Conservation (phyloP, 2,888 invertebrate genomes). For the Eristalis tenax region DNA sequence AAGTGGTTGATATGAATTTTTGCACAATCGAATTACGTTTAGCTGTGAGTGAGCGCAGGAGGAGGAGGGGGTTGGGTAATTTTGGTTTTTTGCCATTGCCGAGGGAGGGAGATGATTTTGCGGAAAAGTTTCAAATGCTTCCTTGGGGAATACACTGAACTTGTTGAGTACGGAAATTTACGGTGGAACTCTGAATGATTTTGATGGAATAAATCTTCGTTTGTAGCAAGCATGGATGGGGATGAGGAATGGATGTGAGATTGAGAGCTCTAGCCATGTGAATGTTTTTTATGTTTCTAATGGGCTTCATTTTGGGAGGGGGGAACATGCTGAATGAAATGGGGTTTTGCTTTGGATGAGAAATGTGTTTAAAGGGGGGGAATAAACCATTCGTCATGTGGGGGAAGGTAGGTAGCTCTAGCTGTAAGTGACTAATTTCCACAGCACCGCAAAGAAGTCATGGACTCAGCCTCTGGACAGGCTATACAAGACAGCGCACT, state of each 20-base stretch:
- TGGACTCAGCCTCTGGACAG: too few relatives aligned
- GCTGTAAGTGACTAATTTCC: too few relatives aligned
- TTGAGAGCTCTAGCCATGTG: not conserved
- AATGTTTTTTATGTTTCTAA: constrained; percentile 5
- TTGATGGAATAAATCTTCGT: constrained; percentile 58
- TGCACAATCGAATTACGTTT: constrained; percentile 58
- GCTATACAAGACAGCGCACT: too few relatives aligned
- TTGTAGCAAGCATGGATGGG: not conserved
- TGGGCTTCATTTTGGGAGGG: not conserved
- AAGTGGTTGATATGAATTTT: constrained; percentile 69
- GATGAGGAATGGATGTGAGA: constrained; percentile 4
- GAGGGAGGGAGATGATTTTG: constrained; percentile 45
- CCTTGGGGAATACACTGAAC: constrained; percentile 56
- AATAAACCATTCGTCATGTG: not conserved
- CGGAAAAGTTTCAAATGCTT: constrained; percentile 52
- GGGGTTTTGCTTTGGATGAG: not conserved
- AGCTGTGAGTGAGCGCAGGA: not conserved
- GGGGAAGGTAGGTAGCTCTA: too few relatives aligned
- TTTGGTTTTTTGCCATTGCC: not conserved
- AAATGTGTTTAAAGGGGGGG: not conserved
- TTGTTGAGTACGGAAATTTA: constrained; percentile 63
- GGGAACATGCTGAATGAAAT: not conserved
- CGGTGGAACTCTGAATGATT: constrained; percentile 37
- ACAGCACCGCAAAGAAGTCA: too few relatives aligned
- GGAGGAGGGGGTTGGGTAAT: not conserved